These are phyloP conservation scores for Drosophila subobscura DNA, from an alignment of 1,140 invertebrate species.

Conservation along the genomic window DNA sequence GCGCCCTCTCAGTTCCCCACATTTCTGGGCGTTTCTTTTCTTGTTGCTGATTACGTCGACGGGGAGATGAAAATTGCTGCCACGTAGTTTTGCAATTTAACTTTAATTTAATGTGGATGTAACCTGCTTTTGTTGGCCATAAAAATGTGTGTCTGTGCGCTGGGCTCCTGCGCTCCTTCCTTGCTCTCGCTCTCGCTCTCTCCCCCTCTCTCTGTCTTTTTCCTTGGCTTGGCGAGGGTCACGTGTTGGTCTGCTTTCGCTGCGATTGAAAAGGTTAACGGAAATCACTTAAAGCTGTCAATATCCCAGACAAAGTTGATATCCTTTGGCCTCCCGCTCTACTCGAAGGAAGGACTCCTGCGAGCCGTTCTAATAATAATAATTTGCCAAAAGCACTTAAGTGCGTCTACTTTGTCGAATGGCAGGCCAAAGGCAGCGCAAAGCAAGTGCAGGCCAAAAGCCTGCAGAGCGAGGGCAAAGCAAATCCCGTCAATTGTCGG, in stretches of 20 bases:
- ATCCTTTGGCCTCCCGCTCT: slow-evolving; percentile 3
- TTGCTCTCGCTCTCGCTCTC: background rate
- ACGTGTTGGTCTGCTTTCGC: slow-evolving; percentile 58
- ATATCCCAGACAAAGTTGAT: slow-evolving; percentile 45
- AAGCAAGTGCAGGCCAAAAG: slow-evolving; percentile 14
- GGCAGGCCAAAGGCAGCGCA: slow-evolving; percentile 20
- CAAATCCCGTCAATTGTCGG: slow-evolving; percentile 72
- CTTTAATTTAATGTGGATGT: slow-evolving; percentile 82
- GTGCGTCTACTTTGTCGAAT: slow-evolving; percentile 67
- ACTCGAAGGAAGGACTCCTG: background rate
- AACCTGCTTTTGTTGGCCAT: slow-evolving; percentile 77
- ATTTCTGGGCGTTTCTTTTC: background rate
- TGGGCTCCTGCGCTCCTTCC: background rate
- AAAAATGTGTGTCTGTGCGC: slow-evolving; percentile 59
- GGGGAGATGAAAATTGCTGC: slow-evolving; percentile 71
- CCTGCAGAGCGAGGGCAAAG: slow-evolving; percentile 28
- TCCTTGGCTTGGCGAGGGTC: slow-evolving; percentile 49
- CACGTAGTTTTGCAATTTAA: slow-evolving; percentile 82
- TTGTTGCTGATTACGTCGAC: slow-evolving; percentile 70
- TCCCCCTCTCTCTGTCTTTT: slow-evolving; percentile 1
- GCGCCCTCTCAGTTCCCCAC: background rate
- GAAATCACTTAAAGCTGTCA: slow-evolving; percentile 78
- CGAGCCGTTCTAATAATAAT: slow-evolving; percentile 68
- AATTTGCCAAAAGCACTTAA: slow-evolving; percentile 81
- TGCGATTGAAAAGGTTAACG: slow-evolving; percentile 72